Conservation (phyloP, 2,888 invertebrate genomes). For the Pseudeuparius sepicola region DNA sequence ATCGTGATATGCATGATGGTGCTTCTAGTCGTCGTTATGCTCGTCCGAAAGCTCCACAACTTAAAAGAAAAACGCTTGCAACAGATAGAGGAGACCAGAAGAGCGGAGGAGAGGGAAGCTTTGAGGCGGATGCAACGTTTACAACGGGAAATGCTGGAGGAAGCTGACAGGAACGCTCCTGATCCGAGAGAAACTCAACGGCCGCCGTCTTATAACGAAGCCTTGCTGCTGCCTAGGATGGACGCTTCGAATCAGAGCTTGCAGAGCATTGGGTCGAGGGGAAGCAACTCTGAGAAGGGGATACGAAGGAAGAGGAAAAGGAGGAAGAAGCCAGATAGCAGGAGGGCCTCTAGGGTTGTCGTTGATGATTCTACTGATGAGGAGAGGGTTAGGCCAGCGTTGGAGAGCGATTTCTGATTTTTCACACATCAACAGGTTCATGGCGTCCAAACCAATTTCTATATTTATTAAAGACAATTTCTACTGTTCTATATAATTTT, state of each 20-base stretch:
- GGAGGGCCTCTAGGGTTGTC: slow-evolving; percentile 25
- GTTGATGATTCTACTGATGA: slow-evolving; percentile 25
- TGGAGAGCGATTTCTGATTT: no score
- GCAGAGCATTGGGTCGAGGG: slow-evolving; percentile 31
- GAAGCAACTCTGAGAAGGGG: slow-evolving; percentile 31
- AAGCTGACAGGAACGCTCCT: slow-evolving; percentile 47
- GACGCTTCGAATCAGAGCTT: slow-evolving; percentile 47
- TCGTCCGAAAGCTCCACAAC: slow-evolving; percentile 46
- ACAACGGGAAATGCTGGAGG: slow-evolving; percentile 33
- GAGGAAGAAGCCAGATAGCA: slow-evolving; percentile 28
- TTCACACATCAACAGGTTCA: no score
- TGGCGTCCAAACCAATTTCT: no score
- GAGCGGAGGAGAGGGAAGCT: slow-evolving; percentile 48
- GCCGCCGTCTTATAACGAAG: slow-evolving; percentile 70
- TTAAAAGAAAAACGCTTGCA: slow-evolving; percentile 40
- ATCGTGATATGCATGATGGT: slow-evolving; percentile 46
- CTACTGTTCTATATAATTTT: no score
- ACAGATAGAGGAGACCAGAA: slow-evolving; percentile 41
- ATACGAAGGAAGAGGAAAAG: slow-evolving; percentile 28
- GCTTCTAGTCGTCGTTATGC: slow-evolving; percentile 44
- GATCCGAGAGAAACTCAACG: slow-evolving; percentile 58
- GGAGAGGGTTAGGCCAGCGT: no score
- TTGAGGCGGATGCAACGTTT: slow-evolving; percentile 41
- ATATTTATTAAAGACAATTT: no score
- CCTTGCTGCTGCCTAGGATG: slow-evolving; percentile 61